Percentiles rank a stretch among this genome's conserved stretches.
phyloP scores from a whole-genome alignment of 2,888 invertebrate genomes.

The Cryptus viduatorius region DNA sequence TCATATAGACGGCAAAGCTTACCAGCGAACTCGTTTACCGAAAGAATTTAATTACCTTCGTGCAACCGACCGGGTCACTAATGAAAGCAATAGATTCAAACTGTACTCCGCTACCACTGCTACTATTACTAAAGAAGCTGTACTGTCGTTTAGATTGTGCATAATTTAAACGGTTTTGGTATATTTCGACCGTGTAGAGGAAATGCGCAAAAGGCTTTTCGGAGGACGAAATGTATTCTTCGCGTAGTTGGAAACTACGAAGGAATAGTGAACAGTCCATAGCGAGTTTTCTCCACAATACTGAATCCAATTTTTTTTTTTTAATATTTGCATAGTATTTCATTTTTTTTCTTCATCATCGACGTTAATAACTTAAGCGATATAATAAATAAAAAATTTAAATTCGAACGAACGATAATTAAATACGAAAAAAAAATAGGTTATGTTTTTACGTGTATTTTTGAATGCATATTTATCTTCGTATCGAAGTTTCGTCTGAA shows the following conservation, averaged over 20 bases:
- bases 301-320: too few species aligned
- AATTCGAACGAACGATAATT: too few species aligned
- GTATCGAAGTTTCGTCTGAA: neutral
- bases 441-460: too few species aligned
- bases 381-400: too few species aligned
- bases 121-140: conserved; percentile 37
- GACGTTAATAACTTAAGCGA: too few species aligned
- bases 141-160: neutral
- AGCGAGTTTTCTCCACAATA: too few species aligned
- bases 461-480: neutral
- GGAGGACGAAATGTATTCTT: neutral
- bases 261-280: neutral
- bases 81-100: conserved; percentile 64
- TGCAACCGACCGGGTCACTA: conserved; percentile 39
- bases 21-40: conserved; percentile 35
- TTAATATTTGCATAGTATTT: too few species aligned
- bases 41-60: conserved; percentile 50
- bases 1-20: conserved; percentile 23
- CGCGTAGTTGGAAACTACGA: neutral
- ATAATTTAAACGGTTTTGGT: neutral
- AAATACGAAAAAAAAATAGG: too few species aligned
- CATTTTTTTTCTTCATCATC: too few species aligned
- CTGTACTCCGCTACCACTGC: neutral
- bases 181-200: neutral
- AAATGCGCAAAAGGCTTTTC: neutral